Evolutionary conservation across 2,797 vertebrate genomes (phyloP).

Genomic region (Heliangelus exortis): DNA sequence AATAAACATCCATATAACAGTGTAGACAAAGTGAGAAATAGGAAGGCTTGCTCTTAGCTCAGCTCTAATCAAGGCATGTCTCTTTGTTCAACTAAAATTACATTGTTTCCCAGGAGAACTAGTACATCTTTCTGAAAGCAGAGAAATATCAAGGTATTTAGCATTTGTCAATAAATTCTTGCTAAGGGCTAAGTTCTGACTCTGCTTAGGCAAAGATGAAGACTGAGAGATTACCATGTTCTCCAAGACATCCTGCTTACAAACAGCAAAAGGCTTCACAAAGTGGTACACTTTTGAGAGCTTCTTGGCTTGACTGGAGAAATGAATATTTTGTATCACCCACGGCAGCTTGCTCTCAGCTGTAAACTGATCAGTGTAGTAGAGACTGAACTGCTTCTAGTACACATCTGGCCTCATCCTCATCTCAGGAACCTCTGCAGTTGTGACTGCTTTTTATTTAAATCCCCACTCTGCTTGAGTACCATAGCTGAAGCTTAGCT

Average conservation of each 20-base stretch:
- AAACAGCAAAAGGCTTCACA: background rate
- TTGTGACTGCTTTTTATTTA: background rate
- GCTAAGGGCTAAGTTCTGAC: background rate
- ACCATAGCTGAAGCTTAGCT: background rate
- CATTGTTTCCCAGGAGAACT: background rate
- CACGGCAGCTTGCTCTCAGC: background rate
- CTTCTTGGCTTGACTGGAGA: background rate
- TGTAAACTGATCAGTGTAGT: background rate
- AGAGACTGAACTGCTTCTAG: background rate
- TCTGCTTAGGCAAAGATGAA: background rate
- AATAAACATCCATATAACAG: background rate
- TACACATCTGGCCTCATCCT: background rate
- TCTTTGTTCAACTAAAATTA: constrained; percentile 10
- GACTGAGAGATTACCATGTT: background rate
- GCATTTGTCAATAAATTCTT: background rate
- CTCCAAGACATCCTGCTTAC: background rate
- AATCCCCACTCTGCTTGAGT: background rate
- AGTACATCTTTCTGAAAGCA: background rate
- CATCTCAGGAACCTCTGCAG: background rate
- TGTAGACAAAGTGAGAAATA: background rate
- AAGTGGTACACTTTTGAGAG: background rate
- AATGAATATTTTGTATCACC: background rate
- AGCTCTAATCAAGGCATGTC: background rate
- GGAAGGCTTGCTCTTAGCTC: background rate
- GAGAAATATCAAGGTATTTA: background rate